Percentiles rank a stretch among this genome's conserved stretches.
phyloP scores from a whole-genome alignment of 2,888 invertebrate species.

The Lithosia quadra region DNA sequence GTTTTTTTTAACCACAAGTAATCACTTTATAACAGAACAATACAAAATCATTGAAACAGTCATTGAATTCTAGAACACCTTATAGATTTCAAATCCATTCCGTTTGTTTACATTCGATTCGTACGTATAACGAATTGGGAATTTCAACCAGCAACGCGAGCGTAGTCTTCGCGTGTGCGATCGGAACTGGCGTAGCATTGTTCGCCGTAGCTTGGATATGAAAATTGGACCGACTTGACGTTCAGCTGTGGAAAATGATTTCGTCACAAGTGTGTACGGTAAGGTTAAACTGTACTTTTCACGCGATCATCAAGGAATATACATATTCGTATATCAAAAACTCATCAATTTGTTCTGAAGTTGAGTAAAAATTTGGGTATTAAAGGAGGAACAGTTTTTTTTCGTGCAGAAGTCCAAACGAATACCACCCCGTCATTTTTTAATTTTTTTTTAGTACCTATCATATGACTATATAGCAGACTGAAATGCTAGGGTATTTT shows the following conservation, averaged over 20 bases:
- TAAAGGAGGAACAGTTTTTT: too few species aligned
- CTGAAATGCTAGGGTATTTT: not conserved
- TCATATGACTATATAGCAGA: not conserved
- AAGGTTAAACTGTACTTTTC: slow-evolving; percentile 25
- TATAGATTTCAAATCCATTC: slow-evolving; percentile 27
- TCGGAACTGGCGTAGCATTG: slow-evolving; percentile 58
- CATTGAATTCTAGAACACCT: slow-evolving; percentile 19
- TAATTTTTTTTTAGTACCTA: too few species aligned
- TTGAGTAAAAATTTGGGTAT: too few species aligned
- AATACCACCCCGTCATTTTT: too few species aligned
- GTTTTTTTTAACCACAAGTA: slow-evolving; percentile 29
- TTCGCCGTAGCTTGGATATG: slow-evolving; percentile 50
- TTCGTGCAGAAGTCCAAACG: too few species aligned
- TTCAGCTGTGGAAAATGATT: slow-evolving; percentile 74
- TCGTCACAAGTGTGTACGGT: slow-evolving; percentile 56
- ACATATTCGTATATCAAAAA: slow-evolving; percentile 1
- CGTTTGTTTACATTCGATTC: slow-evolving; percentile 68
- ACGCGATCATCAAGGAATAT: slow-evolving; percentile 11
- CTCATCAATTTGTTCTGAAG: not conserved
- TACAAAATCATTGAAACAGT: slow-evolving; percentile 12
- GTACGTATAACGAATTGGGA: slow-evolving; percentile 54
- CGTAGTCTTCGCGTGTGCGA: slow-evolving; percentile 46
- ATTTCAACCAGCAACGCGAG: slow-evolving; percentile 46
- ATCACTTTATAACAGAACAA: slow-evolving; percentile 33
- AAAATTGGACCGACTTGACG: slow-evolving; percentile 60